Conservation (phyloP, 2,113 vertebrate genomes). For the Cephalopterus ornatus region DNA sequence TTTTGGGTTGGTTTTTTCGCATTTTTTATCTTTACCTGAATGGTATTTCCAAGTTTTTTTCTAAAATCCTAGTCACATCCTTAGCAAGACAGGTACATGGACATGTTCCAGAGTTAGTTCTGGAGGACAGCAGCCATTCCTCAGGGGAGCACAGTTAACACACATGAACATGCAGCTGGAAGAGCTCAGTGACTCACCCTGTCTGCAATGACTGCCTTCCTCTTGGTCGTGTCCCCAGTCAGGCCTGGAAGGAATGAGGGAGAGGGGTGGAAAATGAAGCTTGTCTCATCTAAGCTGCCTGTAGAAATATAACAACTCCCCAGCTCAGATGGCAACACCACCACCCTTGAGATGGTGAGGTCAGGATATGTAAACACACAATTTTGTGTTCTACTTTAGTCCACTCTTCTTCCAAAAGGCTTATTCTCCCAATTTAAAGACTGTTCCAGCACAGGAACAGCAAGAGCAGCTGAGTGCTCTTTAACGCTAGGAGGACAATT, state of each 20-base stretch:
- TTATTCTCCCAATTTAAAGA: not conserved
- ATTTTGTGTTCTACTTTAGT: not conserved
- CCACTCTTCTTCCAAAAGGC: not conserved
- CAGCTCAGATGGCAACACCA: not conserved
- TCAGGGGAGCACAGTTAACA: not conserved
- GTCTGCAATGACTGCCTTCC: constrained; percentile 87
- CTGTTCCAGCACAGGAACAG: not conserved
- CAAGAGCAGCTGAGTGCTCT: not conserved
- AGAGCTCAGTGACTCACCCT: constrained; percentile 77
- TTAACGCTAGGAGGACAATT: not conserved
- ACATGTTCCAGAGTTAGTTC: not conserved
- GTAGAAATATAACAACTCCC: not conserved
- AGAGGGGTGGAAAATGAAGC: not conserved
- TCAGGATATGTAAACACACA: not conserved
- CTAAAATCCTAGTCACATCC: not conserved
- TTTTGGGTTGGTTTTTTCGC: not conserved
- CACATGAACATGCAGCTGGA: not conserved
- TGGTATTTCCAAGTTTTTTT: not conserved
- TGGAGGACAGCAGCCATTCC: not conserved
- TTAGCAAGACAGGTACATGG: not conserved
- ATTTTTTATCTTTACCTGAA: not conserved
- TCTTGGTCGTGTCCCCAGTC: constrained; percentile 85
- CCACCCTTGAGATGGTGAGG: not conserved
- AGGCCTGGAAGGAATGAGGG: constrained; percentile 75
- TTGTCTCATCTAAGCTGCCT: not conserved